A percentile compares a stretch with the other conserved stretches of the same genome.
Conservation (phyloP, 2,888 invertebrate genomes). For the Eupithecia abbreviata region DNA sequence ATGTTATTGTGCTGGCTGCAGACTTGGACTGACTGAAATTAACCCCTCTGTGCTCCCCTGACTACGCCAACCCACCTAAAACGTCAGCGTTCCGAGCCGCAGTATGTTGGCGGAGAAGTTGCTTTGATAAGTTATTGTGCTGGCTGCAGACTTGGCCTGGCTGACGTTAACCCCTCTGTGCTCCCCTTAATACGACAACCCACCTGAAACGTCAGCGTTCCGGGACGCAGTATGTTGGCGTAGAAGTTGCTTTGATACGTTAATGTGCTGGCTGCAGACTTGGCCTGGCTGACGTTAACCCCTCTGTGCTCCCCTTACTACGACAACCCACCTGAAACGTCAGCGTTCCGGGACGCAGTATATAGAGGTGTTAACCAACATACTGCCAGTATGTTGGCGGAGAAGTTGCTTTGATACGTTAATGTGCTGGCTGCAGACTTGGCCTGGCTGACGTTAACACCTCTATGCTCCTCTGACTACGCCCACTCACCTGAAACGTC, state of each 20-base stretch:
- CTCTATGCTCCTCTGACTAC: background rate
- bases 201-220: slow-evolving; percentile 70
- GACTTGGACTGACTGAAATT: slow-evolving; percentile 72
- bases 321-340: slow-evolving; percentile 65
- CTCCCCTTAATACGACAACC: slow-evolving; percentile 10
- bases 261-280: slow-evolving; percentile 62
- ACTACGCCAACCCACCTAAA: slow-evolving; percentile 58
- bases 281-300: slow-evolving; percentile 64
- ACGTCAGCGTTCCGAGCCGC: slow-evolving; percentile 67
- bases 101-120: slow-evolving; percentile 57
- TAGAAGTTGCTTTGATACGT: slow-evolving; percentile 63
- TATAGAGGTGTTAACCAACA: no score
- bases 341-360: slow-evolving; percentile 67
- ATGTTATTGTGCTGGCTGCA: slow-evolving; percentile 56
- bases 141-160: slow-evolving; percentile 64
- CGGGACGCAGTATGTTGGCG: slow-evolving; percentile 66
- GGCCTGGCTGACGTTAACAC: slow-evolving; percentile 58
- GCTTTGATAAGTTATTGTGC: slow-evolving; percentile 60
- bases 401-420: slow-evolving; percentile 63
- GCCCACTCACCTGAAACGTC: slow-evolving; percentile 68
- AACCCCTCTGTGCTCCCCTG: background rate
- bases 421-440: slow-evolving; percentile 65
- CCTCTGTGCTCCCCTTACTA: background rate
- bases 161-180: slow-evolving; percentile 54
- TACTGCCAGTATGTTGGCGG: slow-evolving; percentile 63